Conservation (phyloP, 2,888 invertebrate genomes). For the Orthosia gothica region DNA sequence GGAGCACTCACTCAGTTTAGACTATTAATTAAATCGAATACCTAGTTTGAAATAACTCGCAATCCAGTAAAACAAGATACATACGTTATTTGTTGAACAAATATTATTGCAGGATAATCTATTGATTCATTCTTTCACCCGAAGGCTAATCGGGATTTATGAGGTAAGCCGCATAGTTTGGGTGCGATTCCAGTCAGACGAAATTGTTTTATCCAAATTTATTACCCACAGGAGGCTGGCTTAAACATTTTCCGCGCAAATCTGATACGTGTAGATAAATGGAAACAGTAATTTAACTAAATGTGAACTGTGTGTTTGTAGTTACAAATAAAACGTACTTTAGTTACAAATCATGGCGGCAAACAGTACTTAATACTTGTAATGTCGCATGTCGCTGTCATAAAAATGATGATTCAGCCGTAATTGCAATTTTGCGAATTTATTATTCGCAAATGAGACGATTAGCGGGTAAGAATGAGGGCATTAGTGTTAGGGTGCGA, state of each 20-base stretch:
- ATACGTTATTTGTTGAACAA: slow-evolving; percentile 70
- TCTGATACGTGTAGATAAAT: slow-evolving; percentile 77
- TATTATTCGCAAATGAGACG: slow-evolving; percentile 79
- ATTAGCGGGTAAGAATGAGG: slow-evolving; percentile 78
- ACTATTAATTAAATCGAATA: slow-evolving; percentile 36
- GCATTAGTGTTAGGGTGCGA: slow-evolving; percentile 83
- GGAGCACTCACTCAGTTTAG: slow-evolving; percentile 28
- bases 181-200: slow-evolving; percentile 83
- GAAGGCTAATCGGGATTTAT: slow-evolving; percentile 86
- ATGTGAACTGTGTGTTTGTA: slow-evolving; percentile 33
- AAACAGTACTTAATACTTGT: slow-evolving; percentile 16
- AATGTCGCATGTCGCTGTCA: slow-evolving; percentile 17
- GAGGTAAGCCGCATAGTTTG: slow-evolving; percentile 85
- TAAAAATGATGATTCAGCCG: slow-evolving; percentile 57
- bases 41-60: slow-evolving; percentile 30
- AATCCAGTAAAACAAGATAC: slow-evolving; percentile 38
- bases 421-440: slow-evolving; percentile 68
- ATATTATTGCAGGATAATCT: slow-evolving; percentile 82
- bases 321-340: slow-evolving; percentile 43
- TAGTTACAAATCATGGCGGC: slow-evolving; percentile 24
- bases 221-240: slow-evolving; percentile 82
- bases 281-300: slow-evolving; percentile 56
- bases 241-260: slow-evolving; percentile 82
- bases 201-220: slow-evolving; percentile 90
- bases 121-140: slow-evolving; percentile 83